phyloP scores from a whole-genome alignment of 2,113 vertebrate genomes.

The Salvelinus alpinus region DNA sequence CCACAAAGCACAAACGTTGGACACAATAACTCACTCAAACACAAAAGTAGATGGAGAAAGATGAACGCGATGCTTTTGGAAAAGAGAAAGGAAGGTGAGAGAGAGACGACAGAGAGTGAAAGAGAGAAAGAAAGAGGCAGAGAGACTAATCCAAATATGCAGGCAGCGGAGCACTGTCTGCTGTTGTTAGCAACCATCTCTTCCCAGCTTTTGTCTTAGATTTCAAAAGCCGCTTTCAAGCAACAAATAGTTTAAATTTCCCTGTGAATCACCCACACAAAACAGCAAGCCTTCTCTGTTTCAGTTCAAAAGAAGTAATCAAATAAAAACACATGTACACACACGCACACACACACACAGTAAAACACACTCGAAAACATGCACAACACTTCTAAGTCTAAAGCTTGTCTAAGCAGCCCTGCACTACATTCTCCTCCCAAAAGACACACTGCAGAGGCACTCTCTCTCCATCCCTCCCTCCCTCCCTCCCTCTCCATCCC shows the following conservation, averaged over 20 bases:
- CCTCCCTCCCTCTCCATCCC: neutral
- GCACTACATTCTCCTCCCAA: neutral
- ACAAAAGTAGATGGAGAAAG: conserved; percentile 43
- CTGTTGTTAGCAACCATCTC: conserved; percentile 56
- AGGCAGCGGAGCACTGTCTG: conserved; percentile 36
- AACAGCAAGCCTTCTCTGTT: conserved; percentile 29
- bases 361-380: neutral
- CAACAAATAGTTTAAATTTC: conserved; percentile 64
- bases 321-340: conserved; percentile 33
- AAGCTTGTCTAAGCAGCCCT: neutral
- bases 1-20: conserved; percentile 49
- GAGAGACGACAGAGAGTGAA: no score
- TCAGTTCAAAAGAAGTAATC: conserved; percentile 50
- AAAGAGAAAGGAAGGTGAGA: conserved; percentile 7
- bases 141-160: conserved; percentile 46
- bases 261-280: conserved; percentile 42
- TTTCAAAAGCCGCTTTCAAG: conserved; percentile 69
- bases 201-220: conserved; percentile 62
- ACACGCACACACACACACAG: conserved; percentile 2
- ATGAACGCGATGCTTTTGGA: conserved; percentile 41
- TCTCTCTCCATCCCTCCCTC: neutral
- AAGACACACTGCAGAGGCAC: neutral
- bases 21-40: conserved; percentile 57
- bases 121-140: conserved; percentile 12
- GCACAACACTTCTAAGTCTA: neutral